Percentiles rank a stretch among this genome's conserved stretches.
These are phyloP conservation scores for Perithous albicinctus DNA, from an alignment of 2,888 invertebrate genomes.

Conservation along the genomic window DNA sequence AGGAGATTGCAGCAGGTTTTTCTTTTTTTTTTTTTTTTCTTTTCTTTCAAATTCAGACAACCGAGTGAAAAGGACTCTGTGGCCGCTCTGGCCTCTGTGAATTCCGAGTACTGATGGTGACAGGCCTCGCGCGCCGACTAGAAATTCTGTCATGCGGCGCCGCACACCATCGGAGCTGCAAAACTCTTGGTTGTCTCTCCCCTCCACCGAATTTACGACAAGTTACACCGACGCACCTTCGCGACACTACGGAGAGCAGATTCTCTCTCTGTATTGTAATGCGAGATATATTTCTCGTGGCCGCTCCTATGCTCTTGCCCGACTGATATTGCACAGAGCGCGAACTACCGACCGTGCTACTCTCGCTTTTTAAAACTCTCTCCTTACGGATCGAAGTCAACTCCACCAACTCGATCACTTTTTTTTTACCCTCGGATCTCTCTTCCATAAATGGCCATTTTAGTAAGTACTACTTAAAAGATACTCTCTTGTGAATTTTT, in stretches of 20 bases:
- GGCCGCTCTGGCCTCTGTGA: background rate
- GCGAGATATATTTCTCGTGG: background rate
- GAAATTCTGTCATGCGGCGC: conserved; percentile 65
- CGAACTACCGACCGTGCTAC: background rate
- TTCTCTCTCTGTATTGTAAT: background rate
- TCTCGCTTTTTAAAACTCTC: background rate
- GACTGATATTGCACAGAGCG: background rate
- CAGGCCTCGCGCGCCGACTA: conserved; percentile 62
- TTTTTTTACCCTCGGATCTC: too few relatives aligned
- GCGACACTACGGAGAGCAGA: background rate
- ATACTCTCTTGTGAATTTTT: too few relatives aligned
- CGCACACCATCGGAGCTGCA: conserved; percentile 29
- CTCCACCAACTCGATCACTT: too few relatives aligned
- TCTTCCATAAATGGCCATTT: too few relatives aligned
- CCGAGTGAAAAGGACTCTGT: background rate
- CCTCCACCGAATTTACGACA: too few relatives aligned
- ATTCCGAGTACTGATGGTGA: conserved; percentile 46
- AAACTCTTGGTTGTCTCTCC: background rate
- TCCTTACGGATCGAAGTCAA: conserved; percentile 8
- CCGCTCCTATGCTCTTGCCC: background rate
- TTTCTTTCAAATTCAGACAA: background rate
- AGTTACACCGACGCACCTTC: background rate
- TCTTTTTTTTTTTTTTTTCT: too few relatives aligned
- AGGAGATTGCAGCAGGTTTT: background rate
- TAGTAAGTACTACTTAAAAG: too few relatives aligned